phyloP scores from a whole-genome alignment of 2,888 invertebrate genomes.

The Harpagoxenus sublaevis region DNA sequence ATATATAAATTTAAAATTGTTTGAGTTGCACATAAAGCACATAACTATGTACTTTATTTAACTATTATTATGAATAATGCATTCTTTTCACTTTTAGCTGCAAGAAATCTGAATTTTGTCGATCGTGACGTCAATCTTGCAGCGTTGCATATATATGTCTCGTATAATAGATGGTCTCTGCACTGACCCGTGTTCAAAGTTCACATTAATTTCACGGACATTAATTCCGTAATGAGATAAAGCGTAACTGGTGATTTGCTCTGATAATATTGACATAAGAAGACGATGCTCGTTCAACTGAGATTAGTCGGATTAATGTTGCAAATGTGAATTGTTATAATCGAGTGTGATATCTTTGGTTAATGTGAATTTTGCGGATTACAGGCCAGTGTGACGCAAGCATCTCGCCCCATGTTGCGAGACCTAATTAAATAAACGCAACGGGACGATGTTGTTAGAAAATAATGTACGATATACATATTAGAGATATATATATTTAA shows the following conservation, averaged over 20 bases:
- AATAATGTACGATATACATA: slow-evolving; percentile 68
- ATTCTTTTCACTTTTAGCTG: background rate
- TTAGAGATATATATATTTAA: slow-evolving; percentile 29
- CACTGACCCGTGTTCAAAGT: slow-evolving; percentile 42
- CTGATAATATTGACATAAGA: slow-evolving; percentile 50
- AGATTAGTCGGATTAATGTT: slow-evolving; percentile 14
- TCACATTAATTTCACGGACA: slow-evolving; percentile 25
- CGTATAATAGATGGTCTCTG: slow-evolving; percentile 19
- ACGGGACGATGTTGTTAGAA: slow-evolving; percentile 58
- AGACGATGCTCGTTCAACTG: slow-evolving; percentile 11
- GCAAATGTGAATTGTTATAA: slow-evolving; percentile 14
- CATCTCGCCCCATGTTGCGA: slow-evolving; percentile 57
- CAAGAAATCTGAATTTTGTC: background rate
- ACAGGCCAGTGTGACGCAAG: background rate
- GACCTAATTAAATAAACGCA: slow-evolving; percentile 52
- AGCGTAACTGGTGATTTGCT: slow-evolving; percentile 16
- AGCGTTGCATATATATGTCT: background rate
- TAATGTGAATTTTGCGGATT: slow-evolving; percentile 46
- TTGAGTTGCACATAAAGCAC: background rate
- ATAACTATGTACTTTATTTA: background rate
- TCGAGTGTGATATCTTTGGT: background rate
- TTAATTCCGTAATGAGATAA: slow-evolving; percentile 43
- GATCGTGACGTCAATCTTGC: slow-evolving; percentile 22
- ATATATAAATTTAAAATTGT: slow-evolving; percentile 25
- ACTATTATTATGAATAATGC: background rate